phyloP scores from a whole-genome alignment of 2,888 invertebrate genomes.

The Microplitis manilae region DNA sequence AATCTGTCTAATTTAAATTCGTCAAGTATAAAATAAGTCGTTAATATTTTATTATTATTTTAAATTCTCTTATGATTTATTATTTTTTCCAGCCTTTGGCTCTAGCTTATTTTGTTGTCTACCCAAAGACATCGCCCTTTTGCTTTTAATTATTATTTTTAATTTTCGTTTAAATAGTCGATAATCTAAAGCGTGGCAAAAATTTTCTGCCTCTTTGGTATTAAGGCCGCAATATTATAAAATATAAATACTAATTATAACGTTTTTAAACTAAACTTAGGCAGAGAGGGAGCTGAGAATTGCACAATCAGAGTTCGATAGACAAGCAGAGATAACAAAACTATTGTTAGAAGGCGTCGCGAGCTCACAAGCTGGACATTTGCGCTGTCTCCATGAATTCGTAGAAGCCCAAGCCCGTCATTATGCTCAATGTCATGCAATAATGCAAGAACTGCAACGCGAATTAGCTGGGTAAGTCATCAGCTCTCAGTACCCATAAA shows the following conservation, averaged over 20 bases:
- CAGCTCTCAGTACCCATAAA: neutral
- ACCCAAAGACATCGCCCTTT: no score
- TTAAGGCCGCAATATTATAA: neutral
- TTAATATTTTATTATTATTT: no score
- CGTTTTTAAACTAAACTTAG: conserved; percentile 73
- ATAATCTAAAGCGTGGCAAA: no score
- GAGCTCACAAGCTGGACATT: conserved; percentile 88
- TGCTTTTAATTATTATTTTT: no score
- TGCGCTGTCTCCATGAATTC: conserved; percentile 88
- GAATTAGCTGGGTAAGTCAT: conserved; percentile 84
- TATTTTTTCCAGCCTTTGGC: no score
- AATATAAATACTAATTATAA: conserved; percentile 11
- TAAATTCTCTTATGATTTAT: no score
- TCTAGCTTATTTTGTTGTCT: no score
- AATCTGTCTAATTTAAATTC: conserved; percentile 4
- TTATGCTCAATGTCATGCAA: conserved; percentile 88
- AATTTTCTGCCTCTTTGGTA: no score
- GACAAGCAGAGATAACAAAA: conserved; percentile 92
- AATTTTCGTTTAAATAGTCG: no score
- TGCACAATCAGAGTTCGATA: conserved; percentile 93
- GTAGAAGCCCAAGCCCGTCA: conserved; percentile 89
- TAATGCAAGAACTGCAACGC: conserved; percentile 88
- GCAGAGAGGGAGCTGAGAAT: conserved; percentile 91
- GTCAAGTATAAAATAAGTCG: neutral
- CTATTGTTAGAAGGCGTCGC: conserved; percentile 89